Evolutionary conservation across 2,888 invertebrate genomes (phyloP).

Genomic region (Agrotis exclamationis): DNA sequence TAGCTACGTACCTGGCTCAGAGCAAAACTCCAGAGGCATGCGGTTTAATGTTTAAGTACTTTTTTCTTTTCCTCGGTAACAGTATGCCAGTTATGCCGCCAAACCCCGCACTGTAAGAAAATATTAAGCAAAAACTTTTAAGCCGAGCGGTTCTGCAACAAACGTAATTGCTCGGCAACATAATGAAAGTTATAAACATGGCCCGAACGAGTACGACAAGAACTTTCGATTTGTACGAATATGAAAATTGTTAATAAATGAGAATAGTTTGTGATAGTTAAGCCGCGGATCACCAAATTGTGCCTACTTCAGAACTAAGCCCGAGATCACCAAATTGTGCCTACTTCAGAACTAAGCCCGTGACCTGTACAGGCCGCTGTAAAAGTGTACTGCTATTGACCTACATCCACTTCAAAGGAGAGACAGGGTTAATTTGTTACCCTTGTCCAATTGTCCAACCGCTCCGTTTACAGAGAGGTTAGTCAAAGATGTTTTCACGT

Average conservation of each 20-base stretch:
- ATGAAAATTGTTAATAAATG: constrained; percentile 43
- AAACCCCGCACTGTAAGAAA: constrained; percentile 27
- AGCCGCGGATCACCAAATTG: constrained; percentile 41
- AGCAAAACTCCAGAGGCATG: constrained; percentile 56
- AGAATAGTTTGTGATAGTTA: constrained; percentile 32
- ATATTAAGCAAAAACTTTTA: constrained; percentile 51
- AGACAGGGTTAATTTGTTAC: constrained; percentile 61
- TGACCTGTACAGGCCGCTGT: constrained; percentile 33
- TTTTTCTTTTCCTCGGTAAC: constrained; percentile 63
- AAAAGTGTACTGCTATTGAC: constrained; percentile 55
- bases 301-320: constrained; percentile 33
- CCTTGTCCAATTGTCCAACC: constrained; percentile 55
- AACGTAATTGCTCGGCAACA: constrained; percentile 29
- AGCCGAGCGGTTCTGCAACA: constrained; percentile 21
- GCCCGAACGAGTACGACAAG: constrained; percentile 31
- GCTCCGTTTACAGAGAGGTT: constrained; percentile 36
- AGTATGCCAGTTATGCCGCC: constrained; percentile 19
- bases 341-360: constrained; percentile 33
- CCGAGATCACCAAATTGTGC: constrained; percentile 41
- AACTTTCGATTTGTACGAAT: constrained; percentile 38
- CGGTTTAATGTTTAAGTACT: constrained; percentile 66
- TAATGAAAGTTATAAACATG: constrained; percentile 42
- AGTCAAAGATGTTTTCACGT: constrained; percentile 54
- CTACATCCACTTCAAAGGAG: constrained; percentile 57
- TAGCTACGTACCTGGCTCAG: constrained; percentile 58